Percentiles rank a stretch among this genome's conserved stretches.
Conservation (phyloP, 2,797 vertebrate species). For the Sebastiscus albofasciatus region DNA sequence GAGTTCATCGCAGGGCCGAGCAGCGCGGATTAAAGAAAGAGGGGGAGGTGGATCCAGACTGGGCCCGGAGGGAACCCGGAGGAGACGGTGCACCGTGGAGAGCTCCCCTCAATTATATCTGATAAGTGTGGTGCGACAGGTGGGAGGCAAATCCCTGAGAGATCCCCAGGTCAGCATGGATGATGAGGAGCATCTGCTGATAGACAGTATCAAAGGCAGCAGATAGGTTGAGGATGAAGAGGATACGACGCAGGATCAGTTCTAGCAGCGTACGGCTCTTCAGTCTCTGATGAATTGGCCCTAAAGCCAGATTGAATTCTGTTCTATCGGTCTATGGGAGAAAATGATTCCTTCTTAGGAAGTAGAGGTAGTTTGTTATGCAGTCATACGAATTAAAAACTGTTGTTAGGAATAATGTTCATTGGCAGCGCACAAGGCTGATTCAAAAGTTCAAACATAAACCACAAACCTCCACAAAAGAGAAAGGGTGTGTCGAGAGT, state of each 20-base stretch:
- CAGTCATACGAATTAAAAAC: neutral
- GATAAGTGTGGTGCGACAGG: slow-evolving; percentile 23
- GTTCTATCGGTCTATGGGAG: neutral
- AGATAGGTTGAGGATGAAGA: slow-evolving; percentile 25
- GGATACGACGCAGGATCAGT: neutral
- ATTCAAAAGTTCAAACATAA: no score
- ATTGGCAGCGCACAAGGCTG: no score
- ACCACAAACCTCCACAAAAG: neutral
- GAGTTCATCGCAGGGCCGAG: neutral
- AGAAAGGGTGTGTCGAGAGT: no score
- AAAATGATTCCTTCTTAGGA: neutral
- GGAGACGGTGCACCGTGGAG: neutral
- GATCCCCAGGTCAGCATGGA: slow-evolving; percentile 31
- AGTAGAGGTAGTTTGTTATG: neutral
- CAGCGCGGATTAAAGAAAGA: neutral
- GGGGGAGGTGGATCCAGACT: slow-evolving; percentile 9
- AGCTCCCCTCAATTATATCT: slow-evolving; percentile 35
- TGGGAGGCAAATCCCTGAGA: slow-evolving; percentile 32
- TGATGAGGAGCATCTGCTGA: slow-evolving; percentile 36
- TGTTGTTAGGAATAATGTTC: no score
- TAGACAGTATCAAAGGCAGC: slow-evolving; percentile 37
- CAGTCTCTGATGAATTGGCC: slow-evolving; percentile 2
- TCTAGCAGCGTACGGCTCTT: neutral
- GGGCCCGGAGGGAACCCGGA: slow-evolving; percentile 6
- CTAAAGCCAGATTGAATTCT: neutral